phyloP scores from a whole-genome alignment of 1,140 invertebrate species.

The Asobara japonica region DNA sequence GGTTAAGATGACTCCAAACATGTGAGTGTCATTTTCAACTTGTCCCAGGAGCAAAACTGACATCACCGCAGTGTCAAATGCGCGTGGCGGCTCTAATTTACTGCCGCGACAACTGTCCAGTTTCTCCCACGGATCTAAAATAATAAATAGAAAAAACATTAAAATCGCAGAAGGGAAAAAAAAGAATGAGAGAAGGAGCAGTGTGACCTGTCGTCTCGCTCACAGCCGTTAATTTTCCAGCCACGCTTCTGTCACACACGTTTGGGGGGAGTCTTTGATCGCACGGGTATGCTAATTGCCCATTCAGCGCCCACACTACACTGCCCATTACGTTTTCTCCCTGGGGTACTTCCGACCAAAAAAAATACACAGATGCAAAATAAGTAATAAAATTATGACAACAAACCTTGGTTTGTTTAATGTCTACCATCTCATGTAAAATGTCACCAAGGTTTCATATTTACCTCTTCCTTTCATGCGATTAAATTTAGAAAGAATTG shows the following conservation, averaged over 20 bases:
- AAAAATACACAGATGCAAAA: neutral
- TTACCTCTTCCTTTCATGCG: neutral
- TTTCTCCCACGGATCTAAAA: neutral
- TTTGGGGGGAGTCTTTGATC: constrained; percentile 40
- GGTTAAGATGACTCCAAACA: neutral
- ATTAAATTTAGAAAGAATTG: neutral
- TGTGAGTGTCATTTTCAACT: constrained; percentile 9
- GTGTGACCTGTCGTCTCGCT: constrained; percentile 21
- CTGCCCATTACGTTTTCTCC: constrained; percentile 24
- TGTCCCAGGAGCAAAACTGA: neutral
- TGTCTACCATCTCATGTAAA: constrained; percentile 6
- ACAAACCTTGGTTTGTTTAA: constrained; percentile 7
- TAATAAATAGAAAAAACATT: neutral
- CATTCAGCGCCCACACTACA: constrained; percentile 40
- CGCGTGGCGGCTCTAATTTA: constrained; percentile 8
- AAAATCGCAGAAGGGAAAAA: neutral
- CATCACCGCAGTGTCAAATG: constrained; percentile 2
- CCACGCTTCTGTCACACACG: constrained; percentile 21
- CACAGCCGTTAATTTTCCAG: constrained; percentile 23
- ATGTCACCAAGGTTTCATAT: neutral
- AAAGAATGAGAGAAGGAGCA: neutral
- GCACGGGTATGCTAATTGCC: constrained; percentile 48
- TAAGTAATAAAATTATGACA: neutral
- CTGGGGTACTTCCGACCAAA: neutral
- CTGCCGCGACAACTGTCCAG: neutral